These are phyloP conservation scores for Nannobrachium achirus DNA, from an alignment of 2,113 vertebrate species.

Conservation along the genomic window DNA sequence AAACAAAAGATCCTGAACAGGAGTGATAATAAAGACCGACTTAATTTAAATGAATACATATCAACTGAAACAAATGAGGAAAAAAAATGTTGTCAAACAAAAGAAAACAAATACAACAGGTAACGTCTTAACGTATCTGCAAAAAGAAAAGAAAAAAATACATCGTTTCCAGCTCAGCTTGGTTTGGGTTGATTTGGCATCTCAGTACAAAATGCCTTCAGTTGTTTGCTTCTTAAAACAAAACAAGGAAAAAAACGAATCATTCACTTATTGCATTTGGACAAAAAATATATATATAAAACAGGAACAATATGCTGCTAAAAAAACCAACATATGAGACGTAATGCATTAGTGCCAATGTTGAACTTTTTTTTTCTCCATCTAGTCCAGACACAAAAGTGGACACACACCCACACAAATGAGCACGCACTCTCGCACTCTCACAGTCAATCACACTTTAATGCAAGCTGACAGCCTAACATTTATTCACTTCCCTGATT, in stretches of 20 bases:
- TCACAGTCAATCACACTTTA: conserved; percentile 50
- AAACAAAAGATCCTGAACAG: conserved; percentile 81
- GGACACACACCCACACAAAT: conserved; percentile 37
- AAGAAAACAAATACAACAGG: conserved; percentile 71
- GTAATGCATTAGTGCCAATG: conserved; percentile 98
- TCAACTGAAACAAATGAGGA: conserved; percentile 56
- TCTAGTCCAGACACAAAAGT: conserved; percentile 44
- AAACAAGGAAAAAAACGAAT: conserved; percentile 44
- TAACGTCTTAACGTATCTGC: conserved; percentile 82
- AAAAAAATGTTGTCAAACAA: conserved; percentile 25
- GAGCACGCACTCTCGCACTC: conserved; percentile 20
- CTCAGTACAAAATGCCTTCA: conserved; percentile 79
- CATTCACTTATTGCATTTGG: conserved; percentile 81
- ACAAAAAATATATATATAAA: conserved; percentile 68
- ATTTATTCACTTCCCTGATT: conserved; percentile 73
- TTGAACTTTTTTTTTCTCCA: conserved; percentile 79
- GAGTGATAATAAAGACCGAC: conserved; percentile 84
- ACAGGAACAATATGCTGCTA: conserved; percentile 75
- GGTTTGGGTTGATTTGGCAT: conserved; percentile 81
- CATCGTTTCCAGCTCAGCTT: conserved; percentile 83
- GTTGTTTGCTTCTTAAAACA: conserved; percentile 75
- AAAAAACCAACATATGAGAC: conserved; percentile 78
- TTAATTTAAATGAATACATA: conserved; percentile 84
- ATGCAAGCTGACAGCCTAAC: conserved; percentile 69
- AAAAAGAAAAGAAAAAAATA: conserved; percentile 59